These are phyloP conservation scores for Malurus melanocephalus DNA, from an alignment of 2,113 vertebrate genomes.

Conservation along the genomic window DNA sequence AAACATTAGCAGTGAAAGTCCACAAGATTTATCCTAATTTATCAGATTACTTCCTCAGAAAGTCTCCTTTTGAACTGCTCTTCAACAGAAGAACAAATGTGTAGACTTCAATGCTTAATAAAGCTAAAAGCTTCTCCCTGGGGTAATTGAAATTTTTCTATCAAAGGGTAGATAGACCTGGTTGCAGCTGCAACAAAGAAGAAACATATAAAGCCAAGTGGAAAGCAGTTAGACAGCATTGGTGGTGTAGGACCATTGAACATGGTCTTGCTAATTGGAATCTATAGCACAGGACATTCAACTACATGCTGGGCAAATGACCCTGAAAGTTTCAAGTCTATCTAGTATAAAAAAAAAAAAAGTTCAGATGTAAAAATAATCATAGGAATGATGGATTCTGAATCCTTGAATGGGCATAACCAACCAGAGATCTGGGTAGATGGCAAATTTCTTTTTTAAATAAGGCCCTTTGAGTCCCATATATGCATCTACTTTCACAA, in stretches of 20 bases:
- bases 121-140: slow-evolving; percentile 81
- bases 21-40: slow-evolving; percentile 76
- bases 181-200: slow-evolving; percentile 79
- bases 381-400: slow-evolving; percentile 72
- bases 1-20: slow-evolving; percentile 67
- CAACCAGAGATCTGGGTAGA: slow-evolving; percentile 72
- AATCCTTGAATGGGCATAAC: slow-evolving; percentile 75
- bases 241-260: slow-evolving; percentile 77
- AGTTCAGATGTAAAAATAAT: slow-evolving; percentile 83
- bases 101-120: slow-evolving; percentile 82
- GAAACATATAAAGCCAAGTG: slow-evolving; percentile 79
- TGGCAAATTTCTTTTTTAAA: slow-evolving; percentile 79
- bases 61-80: slow-evolving; percentile 73
- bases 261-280: slow-evolving; percentile 79
- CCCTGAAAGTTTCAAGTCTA: slow-evolving; percentile 80
- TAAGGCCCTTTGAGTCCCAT: slow-evolving; percentile 75
- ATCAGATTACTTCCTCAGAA: slow-evolving; percentile 80
- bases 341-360: slow-evolving; percentile 72
- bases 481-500: slow-evolving; percentile 79
- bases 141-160: slow-evolving; percentile 78
- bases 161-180: slow-evolving; percentile 77
- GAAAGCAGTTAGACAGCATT: slow-evolving; percentile 77
- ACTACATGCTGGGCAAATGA: slow-evolving; percentile 82
- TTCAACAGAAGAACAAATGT: slow-evolving; percentile 77
- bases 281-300: slow-evolving; percentile 79